These are phyloP conservation scores for Sebastes diploproa DNA, from an alignment of 2,797 vertebrate genomes.

Conservation along the genomic window DNA sequence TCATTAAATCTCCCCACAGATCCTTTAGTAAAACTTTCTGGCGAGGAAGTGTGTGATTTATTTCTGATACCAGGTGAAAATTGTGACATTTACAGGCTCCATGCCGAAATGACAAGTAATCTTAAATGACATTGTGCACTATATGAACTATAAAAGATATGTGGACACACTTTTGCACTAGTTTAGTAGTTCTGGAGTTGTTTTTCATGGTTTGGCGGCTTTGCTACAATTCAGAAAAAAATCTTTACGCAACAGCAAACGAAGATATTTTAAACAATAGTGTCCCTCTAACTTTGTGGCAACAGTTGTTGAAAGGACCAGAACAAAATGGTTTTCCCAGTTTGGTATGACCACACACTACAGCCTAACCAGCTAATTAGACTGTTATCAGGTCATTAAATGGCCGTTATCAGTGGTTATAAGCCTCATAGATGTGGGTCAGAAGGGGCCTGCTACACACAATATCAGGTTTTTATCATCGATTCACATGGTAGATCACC, in stretches of 20 bases:
- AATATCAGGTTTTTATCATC: accelerated
- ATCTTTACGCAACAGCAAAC: neutral
- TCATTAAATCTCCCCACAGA: neutral
- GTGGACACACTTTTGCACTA: neutral
- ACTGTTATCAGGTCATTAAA: too few relatives aligned
- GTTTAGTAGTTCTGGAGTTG: neutral
- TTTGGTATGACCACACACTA: neutral
- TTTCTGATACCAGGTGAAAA: neutral
- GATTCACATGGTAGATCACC: too few relatives aligned
- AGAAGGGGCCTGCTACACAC: too few relatives aligned
- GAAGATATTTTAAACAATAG: neutral
- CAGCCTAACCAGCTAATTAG: too few relatives aligned
- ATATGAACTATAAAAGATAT: neutral
- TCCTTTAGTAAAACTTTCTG: neutral
- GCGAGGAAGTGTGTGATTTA: neutral
- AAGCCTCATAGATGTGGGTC: too few relatives aligned
- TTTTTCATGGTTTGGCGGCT: neutral
- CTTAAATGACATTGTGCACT: neutral
- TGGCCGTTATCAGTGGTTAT: too few relatives aligned
- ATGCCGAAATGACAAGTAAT: neutral
- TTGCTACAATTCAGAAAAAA: neutral
- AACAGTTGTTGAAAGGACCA: neutral
- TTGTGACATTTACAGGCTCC: neutral
- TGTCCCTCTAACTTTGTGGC: too few relatives aligned
- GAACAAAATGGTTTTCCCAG: neutral